These are phyloP conservation scores for Pseudomyrmex pallidus DNA, from an alignment of 1,140 invertebrate genomes.

Conservation along the genomic window DNA sequence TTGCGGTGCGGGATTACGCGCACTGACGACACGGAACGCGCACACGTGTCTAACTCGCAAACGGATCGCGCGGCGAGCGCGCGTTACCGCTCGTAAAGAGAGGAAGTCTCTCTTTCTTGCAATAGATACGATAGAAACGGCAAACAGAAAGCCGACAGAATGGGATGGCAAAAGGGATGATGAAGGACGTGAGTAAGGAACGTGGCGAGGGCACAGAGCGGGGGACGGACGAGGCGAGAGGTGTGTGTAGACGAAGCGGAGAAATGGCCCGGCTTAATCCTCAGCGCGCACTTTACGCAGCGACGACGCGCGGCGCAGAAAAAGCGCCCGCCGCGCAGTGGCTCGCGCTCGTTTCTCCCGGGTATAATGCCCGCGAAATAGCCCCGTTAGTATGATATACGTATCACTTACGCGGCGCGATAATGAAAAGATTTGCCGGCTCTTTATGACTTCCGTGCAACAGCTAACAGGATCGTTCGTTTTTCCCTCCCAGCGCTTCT, in stretches of 20 bases:
- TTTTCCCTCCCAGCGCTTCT: not conserved
- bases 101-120: not conserved
- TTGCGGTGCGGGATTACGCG: conserved; percentile 56
- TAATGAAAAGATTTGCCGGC: conserved; percentile 85
- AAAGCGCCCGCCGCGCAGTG: conserved; percentile 38
- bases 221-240: not conserved
- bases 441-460: conserved; percentile 82
- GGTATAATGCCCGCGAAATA: conserved; percentile 83
- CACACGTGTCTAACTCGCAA: conserved; percentile 4
- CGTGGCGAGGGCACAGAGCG: not conserved
- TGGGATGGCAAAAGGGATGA: not conserved
- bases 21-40: conserved; percentile 11
- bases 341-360: conserved; percentile 68
- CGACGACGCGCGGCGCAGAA: conserved; percentile 52
- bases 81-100: conserved; percentile 60
- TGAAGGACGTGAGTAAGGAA: not conserved
- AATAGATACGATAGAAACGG: conserved; percentile 24
- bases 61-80: not conserved
- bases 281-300: conserved; percentile 66
- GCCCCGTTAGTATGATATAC: conserved; percentile 84
- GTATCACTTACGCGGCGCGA: conserved; percentile 83
- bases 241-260: conserved; percentile 22
- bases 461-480: conserved; percentile 72
- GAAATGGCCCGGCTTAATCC: conserved; percentile 67
- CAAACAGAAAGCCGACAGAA: not conserved